These are phyloP conservation scores for Spilosoma lubricipeda DNA, from an alignment of 2,888 invertebrate species.

Conservation along the genomic window DNA sequence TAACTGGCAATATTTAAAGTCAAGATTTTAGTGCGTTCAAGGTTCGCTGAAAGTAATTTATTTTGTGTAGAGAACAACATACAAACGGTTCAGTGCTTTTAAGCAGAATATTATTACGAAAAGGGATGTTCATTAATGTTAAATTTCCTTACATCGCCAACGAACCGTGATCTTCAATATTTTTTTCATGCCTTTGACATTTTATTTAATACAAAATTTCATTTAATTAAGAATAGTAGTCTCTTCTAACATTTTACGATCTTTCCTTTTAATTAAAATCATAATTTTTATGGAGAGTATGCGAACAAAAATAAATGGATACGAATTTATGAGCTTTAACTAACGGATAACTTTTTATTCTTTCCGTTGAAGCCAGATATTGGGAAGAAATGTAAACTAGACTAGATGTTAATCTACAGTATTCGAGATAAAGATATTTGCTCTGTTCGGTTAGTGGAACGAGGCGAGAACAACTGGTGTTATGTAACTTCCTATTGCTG, in stretches of 20 bases:
- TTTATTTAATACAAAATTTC: slow-evolving; percentile 46
- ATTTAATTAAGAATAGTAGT: slow-evolving; percentile 38
- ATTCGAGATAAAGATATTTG: slow-evolving; percentile 37
- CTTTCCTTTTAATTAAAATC: slow-evolving; percentile 34
- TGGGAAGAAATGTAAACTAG: slow-evolving; percentile 19
- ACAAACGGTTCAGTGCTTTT: slow-evolving; percentile 38
- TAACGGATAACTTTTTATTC: no score
- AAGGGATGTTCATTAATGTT: slow-evolving; percentile 58
- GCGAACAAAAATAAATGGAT: neutral
- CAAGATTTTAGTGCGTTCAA: slow-evolving; percentile 25
- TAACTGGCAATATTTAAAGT: slow-evolving; percentile 10
- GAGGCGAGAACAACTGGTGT: slow-evolving; percentile 44
- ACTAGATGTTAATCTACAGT: slow-evolving; percentile 30
- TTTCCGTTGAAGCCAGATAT: slow-evolving; percentile 18
- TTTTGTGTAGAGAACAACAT: slow-evolving; percentile 39
- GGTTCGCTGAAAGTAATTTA: slow-evolving; percentile 43
- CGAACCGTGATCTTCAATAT: slow-evolving; percentile 48
- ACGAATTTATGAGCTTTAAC: slow-evolving; percentile 26
- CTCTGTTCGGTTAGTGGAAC: slow-evolving; percentile 41
- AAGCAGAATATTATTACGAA: slow-evolving; percentile 51
- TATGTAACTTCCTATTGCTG: slow-evolving; percentile 40
- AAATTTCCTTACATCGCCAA: slow-evolving; percentile 58
- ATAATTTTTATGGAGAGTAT: slow-evolving; percentile 24
- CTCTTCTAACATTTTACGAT: slow-evolving; percentile 36
- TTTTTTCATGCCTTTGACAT: slow-evolving; percentile 54